phyloP scores from a whole-genome alignment of 2,888 invertebrate species.

The Mechanitis messenoides region DNA sequence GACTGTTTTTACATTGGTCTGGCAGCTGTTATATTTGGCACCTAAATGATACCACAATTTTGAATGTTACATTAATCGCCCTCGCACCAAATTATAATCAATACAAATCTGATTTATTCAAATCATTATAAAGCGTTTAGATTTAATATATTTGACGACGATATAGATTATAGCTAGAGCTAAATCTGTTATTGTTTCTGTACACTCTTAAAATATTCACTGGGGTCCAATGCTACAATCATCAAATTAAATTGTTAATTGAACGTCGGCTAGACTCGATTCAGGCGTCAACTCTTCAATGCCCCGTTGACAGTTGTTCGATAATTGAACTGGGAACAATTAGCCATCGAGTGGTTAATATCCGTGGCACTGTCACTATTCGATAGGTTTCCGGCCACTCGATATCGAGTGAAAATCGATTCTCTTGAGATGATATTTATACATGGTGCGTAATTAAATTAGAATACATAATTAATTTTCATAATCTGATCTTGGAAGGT shows the following conservation, averaged over 20 bases:
- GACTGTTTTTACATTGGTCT: conserved; percentile 4
- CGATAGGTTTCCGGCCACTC: conserved; percentile 59
- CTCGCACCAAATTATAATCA: no score
- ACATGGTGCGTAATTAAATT: conserved; percentile 13
- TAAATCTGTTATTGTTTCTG: conserved; percentile 3
- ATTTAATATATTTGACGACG: neutral
- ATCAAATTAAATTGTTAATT: conserved; percentile 15
- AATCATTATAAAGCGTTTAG: neutral
- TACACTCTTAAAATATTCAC: conserved; percentile 2
- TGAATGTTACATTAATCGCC: neutral
- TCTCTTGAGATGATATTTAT: conserved; percentile 30
- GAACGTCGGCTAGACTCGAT: conserved; percentile 45
- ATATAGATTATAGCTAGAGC: neutral
- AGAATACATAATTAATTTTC: no score
- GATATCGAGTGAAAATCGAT: conserved; percentile 63
- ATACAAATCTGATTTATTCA: no score
- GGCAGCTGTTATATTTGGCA: conserved; percentile 13
- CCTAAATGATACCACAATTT: conserved; percentile 8
- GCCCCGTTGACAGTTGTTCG: conserved; percentile 66
- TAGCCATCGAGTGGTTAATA: conserved; percentile 72
- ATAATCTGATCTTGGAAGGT: no score
- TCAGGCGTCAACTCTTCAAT: conserved; percentile 42
- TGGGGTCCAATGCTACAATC: conserved; percentile 5
- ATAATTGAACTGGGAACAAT: conserved; percentile 74
- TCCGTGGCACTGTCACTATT: conserved; percentile 63